Evolutionary conservation across 2,113 vertebrate species (phyloP), one percentile per base, ranked within the genome.

Genomic region (Ceyx margarethae): DNA sequence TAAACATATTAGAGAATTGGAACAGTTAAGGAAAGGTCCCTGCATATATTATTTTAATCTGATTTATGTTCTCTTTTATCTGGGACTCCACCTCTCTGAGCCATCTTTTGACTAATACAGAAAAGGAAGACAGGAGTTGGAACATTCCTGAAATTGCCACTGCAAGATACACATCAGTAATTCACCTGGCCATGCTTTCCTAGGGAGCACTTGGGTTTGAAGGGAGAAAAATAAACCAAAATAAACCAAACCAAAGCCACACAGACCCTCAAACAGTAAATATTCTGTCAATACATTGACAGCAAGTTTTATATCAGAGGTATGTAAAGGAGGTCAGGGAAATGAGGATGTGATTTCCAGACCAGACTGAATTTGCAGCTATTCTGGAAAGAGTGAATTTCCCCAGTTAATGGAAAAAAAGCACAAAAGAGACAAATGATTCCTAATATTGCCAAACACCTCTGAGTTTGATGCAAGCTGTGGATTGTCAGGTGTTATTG

Each of bases 21-120:
- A 91, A 75, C 50, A 93, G 76, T 57, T 88, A 92, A 91, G 77
- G 56, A 79, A 94, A 94, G 88, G 77, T 28, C 14, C 22, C 45
- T 74, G 48, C 40, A 58, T 81, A 76, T 13, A 68, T 23, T 91
- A 88, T 86, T 2, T 9, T 85, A 85, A 91, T 88, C 71, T 96
- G 91, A 95, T 96, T 96, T 91, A 89, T 91, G 85, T 87, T 91
- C 53, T 75, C 64, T 92, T 96, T 95, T 86, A 95, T 95, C 87
- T 96, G 65, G 89, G 73, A 80, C 85, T 91, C 91, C 91, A 75
- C 66, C 77, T 86, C 81, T 84, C 72, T 69, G 65, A 90, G 84
- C 61, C 1, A 1, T 90, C 50, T 92, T 94, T 90, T 3, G 46
- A 91, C 33, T 80, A 87, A 68, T 25, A 75, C 46, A 92, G 66